phyloP scores from a whole-genome alignment of 2,797 vertebrate species.

The Adrianichthys oophorus region DNA sequence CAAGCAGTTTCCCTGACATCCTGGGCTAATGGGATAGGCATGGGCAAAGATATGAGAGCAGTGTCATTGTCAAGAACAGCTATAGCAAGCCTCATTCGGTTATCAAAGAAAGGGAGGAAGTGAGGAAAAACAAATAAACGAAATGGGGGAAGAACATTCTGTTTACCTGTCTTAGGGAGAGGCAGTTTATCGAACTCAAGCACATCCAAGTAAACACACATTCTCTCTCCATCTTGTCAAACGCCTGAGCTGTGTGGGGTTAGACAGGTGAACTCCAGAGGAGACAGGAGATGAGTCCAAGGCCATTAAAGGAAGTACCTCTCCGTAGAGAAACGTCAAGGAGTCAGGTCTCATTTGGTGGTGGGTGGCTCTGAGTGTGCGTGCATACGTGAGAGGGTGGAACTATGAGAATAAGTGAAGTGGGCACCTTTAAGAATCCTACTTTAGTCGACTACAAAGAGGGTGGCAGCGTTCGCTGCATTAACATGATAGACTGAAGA shows the following conservation, averaged over 20 bases:
- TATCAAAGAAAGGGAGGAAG: constrained; percentile 26
- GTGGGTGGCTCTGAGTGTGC: constrained; percentile 42
- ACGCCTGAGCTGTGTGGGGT: constrained; percentile 53
- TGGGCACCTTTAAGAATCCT: constrained; percentile 39
- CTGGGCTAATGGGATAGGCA: constrained; percentile 33
- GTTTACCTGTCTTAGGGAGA: constrained; percentile 56
- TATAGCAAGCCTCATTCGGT: constrained; percentile 28
- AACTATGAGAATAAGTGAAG: constrained; percentile 10
- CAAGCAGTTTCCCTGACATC: constrained; percentile 29
- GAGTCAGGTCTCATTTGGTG: constrained; percentile 63
- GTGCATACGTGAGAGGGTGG: constrained; percentile 12
- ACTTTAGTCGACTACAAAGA: constrained; percentile 28
- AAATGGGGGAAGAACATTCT: constrained; percentile 26
- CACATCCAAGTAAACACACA: neutral
- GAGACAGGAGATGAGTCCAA: constrained; percentile 64
- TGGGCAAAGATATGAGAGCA: constrained; percentile 37
- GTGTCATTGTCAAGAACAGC: constrained; percentile 57
- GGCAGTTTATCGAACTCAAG: constrained; percentile 39
- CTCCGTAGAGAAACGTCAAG: constrained; percentile 56
- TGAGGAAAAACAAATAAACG: constrained; percentile 22
- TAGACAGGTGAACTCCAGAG: constrained; percentile 60
- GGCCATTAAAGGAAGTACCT: constrained; percentile 70
- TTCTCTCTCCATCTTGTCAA: constrained; percentile 45
- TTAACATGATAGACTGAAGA: neutral
- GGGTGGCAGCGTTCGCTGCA: constrained; percentile 5